Base-by-base conservation (phyloP, 2,797 vertebrate genomes). In the Macropodus opercularis region DNA sequence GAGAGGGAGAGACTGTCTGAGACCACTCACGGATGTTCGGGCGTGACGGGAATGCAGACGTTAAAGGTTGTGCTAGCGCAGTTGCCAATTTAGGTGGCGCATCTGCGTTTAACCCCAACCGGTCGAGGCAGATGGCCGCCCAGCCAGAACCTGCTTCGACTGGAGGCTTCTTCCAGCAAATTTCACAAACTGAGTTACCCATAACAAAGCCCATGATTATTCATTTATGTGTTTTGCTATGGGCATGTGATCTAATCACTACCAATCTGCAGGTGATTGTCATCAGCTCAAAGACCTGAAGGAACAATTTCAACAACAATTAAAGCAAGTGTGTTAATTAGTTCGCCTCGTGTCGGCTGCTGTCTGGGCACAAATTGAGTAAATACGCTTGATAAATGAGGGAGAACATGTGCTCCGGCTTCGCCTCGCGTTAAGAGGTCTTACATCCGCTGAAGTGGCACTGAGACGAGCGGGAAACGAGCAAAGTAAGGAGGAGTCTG, bases 261-360 rank as follows among this genome's bases (percentile, higher is more conserved):
- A 35, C 8, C 40, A 19, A 65, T 70, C 72, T 55, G 71, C 78
- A 81, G 83, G 84, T 81, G 83, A 83, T 32, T 36, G 53, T 39
- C 49, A 72, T 83, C 71, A 80, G 42, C 73, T 60, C 9, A 26
- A 27, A 61, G 42, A 74, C 61, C 71, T 60, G 63, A 47, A 72
- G 76, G 49, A 63, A 75, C n/a, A n/a, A 43, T 49, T 41, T 60
- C 68, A 46, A 55, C 24, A 13, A 29, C 63, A 73, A 72, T 82
- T 74, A 55, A 47, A 35, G 60, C 19, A 31, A 58, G 56, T 32
- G 49, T 14, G 15, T 23, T 58, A 73, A 82, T 77, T 71, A 61
- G 54, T 40, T 44, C 49, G 46, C 48, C 48, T 55, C 12, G 9
- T 11, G 10, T 38, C 32, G 48, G 35, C 72, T 53, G 55, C 38